Percentiles rank a stretch among this genome's conserved stretches.
These are phyloP conservation scores for Silvanus unidentatus DNA, from an alignment of 2,888 invertebrate species.

Conservation along the genomic window DNA sequence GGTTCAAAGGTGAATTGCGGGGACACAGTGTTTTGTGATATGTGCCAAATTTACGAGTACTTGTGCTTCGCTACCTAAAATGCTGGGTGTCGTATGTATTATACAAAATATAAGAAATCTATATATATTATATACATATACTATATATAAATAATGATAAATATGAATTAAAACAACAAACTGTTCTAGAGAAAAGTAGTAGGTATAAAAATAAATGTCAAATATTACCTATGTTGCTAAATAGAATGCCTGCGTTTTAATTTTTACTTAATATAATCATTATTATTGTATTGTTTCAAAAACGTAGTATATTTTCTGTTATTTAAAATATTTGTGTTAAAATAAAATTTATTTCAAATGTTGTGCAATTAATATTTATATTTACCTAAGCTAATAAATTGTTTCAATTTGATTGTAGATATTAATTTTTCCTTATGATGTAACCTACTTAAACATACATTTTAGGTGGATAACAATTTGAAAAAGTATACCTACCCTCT, in stretches of 20 bases:
- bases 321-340: too few species aligned
- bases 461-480: too few species aligned
- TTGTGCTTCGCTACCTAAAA: constrained; percentile 43
- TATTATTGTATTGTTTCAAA: too few species aligned
- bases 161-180: constrained; percentile 6
- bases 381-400: too few species aligned
- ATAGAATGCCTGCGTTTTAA: constrained; percentile 21
- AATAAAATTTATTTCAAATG: too few species aligned
- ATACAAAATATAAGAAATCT: constrained; percentile 10
- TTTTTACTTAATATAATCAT: background rate
- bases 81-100: constrained; percentile 34
- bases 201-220: constrained; percentile 24
- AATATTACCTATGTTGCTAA: constrained; percentile 24
- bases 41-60: constrained; percentile 45
- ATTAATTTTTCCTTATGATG: background rate
- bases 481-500: too few species aligned
- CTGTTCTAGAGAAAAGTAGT: constrained; percentile 16
- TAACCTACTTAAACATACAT: too few species aligned
- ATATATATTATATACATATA: constrained; percentile 2
- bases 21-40: constrained; percentile 40
- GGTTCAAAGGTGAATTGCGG: constrained; percentile 27
- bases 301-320: too few species aligned
- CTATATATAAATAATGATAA: background rate
- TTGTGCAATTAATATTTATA: too few species aligned
- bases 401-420: too few species aligned